phyloP scores from a whole-genome alignment of 2,797 vertebrate species.

The Pseudomugil gertrudae region DNA sequence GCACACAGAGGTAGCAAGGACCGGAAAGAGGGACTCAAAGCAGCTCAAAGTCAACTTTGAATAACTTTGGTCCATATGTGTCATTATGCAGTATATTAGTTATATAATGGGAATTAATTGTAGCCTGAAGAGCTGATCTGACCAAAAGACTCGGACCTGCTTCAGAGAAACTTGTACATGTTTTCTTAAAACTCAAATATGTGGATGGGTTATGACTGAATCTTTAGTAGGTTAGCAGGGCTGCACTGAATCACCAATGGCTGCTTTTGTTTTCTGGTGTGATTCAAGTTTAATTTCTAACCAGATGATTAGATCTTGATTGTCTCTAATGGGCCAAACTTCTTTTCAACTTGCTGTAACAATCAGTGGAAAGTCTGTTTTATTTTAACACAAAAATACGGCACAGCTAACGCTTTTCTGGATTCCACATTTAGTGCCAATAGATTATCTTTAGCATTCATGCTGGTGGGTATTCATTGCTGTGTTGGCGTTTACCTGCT shows the following conservation, averaged over 20 bases:
- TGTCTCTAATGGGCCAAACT: constrained; percentile 26
- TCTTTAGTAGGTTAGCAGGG: too few species aligned
- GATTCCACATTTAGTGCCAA: constrained; percentile 72
- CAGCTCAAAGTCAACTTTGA: constrained; percentile 13
- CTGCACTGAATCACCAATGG: neutral
- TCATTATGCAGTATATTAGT: neutral
- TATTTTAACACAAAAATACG: constrained; percentile 5
- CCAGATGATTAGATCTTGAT: neutral
- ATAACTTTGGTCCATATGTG: constrained; percentile 23
- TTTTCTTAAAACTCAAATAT: neutral
- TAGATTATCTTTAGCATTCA: constrained; percentile 35
- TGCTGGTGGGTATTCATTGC: constrained; percentile 32
- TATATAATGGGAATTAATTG: neutral
- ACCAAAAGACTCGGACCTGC: neutral
- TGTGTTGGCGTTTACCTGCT: constrained; percentile 42
- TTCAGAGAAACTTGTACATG: neutral
- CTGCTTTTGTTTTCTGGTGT: neutral
- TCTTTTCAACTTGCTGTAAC: neutral
- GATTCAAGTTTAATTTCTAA: neutral
- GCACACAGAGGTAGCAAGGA: constrained; percentile 49
- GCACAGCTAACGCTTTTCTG: constrained; percentile 29
- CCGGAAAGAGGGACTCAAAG: constrained; percentile 11
- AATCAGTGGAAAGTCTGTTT: constrained; percentile 4
- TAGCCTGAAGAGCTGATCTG: neutral
- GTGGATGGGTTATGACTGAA: neutral